These are phyloP conservation scores for Pyrgus malvae DNA, from an alignment of 2,888 invertebrate species.

Conservation along the genomic window DNA sequence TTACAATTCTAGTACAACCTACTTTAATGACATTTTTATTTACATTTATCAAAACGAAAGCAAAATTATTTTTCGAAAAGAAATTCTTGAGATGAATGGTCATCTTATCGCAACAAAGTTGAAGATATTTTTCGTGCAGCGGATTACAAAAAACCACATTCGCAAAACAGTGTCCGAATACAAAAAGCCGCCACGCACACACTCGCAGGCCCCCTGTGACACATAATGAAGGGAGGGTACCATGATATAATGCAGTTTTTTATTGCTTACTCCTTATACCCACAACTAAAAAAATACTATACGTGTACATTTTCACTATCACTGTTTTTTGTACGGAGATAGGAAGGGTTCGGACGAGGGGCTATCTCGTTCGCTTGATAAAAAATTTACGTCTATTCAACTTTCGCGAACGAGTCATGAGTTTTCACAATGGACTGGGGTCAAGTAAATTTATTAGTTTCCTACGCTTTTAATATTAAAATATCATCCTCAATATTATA, in stretches of 20 bases:
- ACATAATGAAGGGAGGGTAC: conserved; percentile 75
- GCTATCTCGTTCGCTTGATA: conserved; percentile 64
- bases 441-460: conserved; percentile 38
- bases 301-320: conserved; percentile 77
- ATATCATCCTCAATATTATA: conserved; percentile 8
- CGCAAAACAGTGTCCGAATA: conserved; percentile 33
- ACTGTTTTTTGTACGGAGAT: conserved; percentile 61
- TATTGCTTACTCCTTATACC: conserved; percentile 78
- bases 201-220: conserved; percentile 59
- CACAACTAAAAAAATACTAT: conserved; percentile 73
- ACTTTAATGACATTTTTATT: too few species aligned
- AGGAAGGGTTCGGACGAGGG: conserved; percentile 73
- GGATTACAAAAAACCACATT: conserved; percentile 22
- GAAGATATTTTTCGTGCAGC: conserved; percentile 6
- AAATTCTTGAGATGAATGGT: not conserved
- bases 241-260: conserved; percentile 81
- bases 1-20: too few species aligned
- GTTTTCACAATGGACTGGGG: conserved; percentile 43
- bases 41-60: not conserved
- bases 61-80: not conserved
- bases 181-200: conserved; percentile 52
- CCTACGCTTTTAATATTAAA: conserved; percentile 12
- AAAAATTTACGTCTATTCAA: conserved; percentile 72
- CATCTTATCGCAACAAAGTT: conserved; percentile 6
- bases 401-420: conserved; percentile 52